Evolutionary conservation across 2,888 invertebrate species (phyloP), one percentile per base, ranked within the genome.

Genomic region (Caenorhabditis macrosperma): DNA sequence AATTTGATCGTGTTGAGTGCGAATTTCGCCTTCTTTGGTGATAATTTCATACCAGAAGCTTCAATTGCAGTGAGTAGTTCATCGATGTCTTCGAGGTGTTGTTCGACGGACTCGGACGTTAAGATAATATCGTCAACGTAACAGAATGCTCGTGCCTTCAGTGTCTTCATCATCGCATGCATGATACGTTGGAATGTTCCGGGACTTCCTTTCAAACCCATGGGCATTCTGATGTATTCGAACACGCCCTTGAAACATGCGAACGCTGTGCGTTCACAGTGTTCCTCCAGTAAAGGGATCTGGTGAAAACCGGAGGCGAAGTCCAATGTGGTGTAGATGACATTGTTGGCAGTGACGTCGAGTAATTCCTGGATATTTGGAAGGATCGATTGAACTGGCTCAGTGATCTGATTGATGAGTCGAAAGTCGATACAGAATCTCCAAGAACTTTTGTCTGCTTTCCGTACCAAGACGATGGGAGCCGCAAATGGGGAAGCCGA

Each of bases 401-500:
- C 35, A 2, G 76, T 77, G 26, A 71, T 57, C 9, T 30, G 15
- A 30, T 81, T 81, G 17, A 78, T 44, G 4, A n/a, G 9, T 28
- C 72, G 15, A 33, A 48, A 78, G 50, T 81, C 77, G 28, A 72
- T 41, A 5, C 67, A 67, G 38, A 81, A 59, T 54, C 81, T 41
- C 44, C 54, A 57, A 6, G 22, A 28, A 4, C 35, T 61, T 22
- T 28, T 46, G 17, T 72, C 54, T 30, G 64, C 52, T 26, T 68
- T 68, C 44, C 44, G 9, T 2, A 78, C 78, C 12, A 78, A 15
- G 1, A 71, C 71, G 20, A 78, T 59, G 0, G 78, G 78, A 7
- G 38, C 38, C 9, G 46, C n/a, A 22, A 54, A 57, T 1, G 54
- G 44, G 0, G 54, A 54, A 2, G 50, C n/a, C 3, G 64, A 64